These are phyloP conservation scores for Amiota communis DNA, from an alignment of 2,888 invertebrate genomes.

Conservation along the genomic window DNA sequence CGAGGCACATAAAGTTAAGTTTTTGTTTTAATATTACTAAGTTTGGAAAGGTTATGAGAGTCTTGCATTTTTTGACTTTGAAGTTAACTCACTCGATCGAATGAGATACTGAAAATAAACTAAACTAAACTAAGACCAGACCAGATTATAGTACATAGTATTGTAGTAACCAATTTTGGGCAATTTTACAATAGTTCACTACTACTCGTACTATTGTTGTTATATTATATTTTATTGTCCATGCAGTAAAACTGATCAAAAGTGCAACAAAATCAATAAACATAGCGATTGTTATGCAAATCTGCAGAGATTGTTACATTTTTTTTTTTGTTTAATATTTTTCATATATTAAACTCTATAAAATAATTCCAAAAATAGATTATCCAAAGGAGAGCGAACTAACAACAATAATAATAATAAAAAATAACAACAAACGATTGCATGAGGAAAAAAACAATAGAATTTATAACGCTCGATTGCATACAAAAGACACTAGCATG, in stretches of 20 bases:
- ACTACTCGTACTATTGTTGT: too few relatives aligned
- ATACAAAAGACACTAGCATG: conserved; percentile 39
- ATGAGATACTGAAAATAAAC: background rate
- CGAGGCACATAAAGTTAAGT: too few relatives aligned
- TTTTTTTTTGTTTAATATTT: background rate
- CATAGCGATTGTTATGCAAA: conserved; percentile 62
- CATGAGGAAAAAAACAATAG: conserved; percentile 1
- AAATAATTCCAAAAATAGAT: background rate
- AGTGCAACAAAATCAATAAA: conserved; percentile 21
- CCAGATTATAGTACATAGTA: background rate
- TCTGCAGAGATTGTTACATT: conserved; percentile 52
- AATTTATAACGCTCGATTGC: conserved; percentile 57
- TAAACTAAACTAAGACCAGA: background rate
- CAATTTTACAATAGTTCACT: too few relatives aligned
- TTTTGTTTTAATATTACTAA: too few relatives aligned
- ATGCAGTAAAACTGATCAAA: background rate
- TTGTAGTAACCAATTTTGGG: background rate
- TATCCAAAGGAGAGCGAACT: background rate
- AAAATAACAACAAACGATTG: background rate
- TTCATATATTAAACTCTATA: too few relatives aligned
- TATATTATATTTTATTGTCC: too few relatives aligned
- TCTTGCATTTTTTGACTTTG: background rate
- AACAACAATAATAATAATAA: background rate
- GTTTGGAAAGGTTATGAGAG: background rate
- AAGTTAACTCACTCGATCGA: background rate